Evolutionary conservation across 2,888 invertebrate genomes (phyloP).

Genomic region (Tolmerus cingulatus): DNA sequence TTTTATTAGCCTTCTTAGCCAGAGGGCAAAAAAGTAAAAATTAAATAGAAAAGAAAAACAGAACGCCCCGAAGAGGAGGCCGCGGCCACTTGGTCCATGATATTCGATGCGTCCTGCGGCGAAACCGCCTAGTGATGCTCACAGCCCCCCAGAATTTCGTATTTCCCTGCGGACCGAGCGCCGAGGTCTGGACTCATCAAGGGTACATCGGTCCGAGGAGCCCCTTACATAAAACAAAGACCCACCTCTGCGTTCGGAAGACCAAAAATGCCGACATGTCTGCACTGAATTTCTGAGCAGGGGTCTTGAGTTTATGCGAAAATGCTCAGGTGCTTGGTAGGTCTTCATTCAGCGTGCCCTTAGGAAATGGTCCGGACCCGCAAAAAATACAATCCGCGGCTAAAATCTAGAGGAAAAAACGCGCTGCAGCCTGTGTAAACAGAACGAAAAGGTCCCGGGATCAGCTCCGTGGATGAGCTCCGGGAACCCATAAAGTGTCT

Average conservation of each 20-base stretch:
- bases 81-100: constrained; percentile 36
- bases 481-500: constrained; percentile 39
- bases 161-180: constrained; percentile 16
- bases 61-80: neutral
- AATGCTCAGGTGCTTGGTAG: constrained; percentile 26
- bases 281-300: constrained; percentile 27
- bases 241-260: constrained; percentile 38
- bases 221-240: constrained; percentile 38
- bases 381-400: neutral
- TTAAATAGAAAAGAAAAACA: neutral
- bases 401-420: neutral
- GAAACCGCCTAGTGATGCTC: constrained; percentile 34
- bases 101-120: constrained; percentile 40
- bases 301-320: constrained; percentile 24
- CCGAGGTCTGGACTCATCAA: constrained; percentile 3
- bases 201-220: constrained; percentile 8
- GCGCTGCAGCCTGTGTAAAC: neutral
- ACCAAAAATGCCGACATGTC: constrained; percentile 38
- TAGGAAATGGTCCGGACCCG: neutral
- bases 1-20: constrained; percentile 37
- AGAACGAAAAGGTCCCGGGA: neutral
- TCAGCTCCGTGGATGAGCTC: constrained; percentile 21
- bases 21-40: neutral
- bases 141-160: constrained; percentile 39
- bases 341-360: constrained; percentile 23